phyloP scores from a whole-genome alignment of 2,888 invertebrate genomes.

The Laothoe populi region DNA sequence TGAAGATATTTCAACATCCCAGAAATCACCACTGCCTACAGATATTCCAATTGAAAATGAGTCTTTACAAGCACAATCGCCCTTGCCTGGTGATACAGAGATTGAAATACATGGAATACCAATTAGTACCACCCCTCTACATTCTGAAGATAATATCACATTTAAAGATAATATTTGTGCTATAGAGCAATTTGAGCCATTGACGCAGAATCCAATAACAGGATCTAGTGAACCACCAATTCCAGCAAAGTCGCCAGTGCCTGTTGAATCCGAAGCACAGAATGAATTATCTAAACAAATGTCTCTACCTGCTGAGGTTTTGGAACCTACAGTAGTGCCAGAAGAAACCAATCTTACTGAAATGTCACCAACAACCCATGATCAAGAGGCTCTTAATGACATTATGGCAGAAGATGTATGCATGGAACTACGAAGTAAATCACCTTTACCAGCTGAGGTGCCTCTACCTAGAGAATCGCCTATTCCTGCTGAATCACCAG shows the following conservation, averaged over 20 bases:
- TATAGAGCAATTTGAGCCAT: background rate
- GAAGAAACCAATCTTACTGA: background rate
- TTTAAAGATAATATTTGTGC: background rate
- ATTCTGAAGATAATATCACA: conserved; percentile 8
- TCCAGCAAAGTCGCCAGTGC: background rate
- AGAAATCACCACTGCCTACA: conserved; percentile 2
- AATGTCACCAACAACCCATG: background rate
- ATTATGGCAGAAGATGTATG: conserved; percentile 29
- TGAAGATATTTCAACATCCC: background rate
- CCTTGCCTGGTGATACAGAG: background rate
- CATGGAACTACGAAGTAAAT: conserved; percentile 11
- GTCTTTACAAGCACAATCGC: background rate
- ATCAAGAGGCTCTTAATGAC: conserved; percentile 8
- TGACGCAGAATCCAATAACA: background rate
- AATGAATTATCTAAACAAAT: background rate
- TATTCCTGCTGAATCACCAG: conserved; percentile 33
- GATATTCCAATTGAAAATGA: background rate
- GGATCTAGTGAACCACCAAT: background rate
- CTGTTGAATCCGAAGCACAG: background rate
- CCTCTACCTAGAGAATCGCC: conserved; percentile 36
- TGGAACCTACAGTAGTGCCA: background rate
- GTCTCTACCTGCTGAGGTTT: background rate
- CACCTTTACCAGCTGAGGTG: conserved; percentile 23
- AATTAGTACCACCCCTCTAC: background rate
- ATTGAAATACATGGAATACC: background rate